phyloP scores from a whole-genome alignment of 1,140 invertebrate species.

The Eupristina koningsbergeri region DNA sequence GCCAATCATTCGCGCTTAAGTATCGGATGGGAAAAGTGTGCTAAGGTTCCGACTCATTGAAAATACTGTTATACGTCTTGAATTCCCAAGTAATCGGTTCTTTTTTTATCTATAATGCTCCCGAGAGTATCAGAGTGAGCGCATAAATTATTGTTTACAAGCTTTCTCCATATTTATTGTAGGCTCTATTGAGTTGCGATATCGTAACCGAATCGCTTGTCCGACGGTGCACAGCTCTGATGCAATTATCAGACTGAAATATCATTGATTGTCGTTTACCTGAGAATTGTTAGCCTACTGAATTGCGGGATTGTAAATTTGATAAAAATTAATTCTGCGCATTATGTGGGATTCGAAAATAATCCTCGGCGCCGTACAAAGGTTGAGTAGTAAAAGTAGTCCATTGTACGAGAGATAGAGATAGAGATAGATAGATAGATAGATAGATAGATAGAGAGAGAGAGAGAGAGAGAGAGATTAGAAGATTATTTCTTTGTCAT shows the following conservation, averaged over 20 bases:
- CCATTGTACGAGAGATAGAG: neutral
- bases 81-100: neutral
- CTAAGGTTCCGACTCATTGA: neutral
- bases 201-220: neutral
- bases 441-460: no score
- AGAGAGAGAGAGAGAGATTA: neutral
- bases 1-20: neutral
- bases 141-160: neutral
- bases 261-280: no score
- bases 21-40: slow-evolving; percentile 6
- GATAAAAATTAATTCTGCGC: neutral
- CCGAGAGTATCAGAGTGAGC: neutral
- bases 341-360: neutral
- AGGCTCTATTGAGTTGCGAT: neutral
- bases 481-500: neutral
- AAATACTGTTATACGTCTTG: slow-evolving; percentile 11
- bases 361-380: neutral
- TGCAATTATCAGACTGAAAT: neutral
- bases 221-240: neutral
- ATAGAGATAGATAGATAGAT: no score
- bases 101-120: neutral
- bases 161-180: neutral
- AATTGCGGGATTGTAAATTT: neutral
- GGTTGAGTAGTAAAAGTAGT: neutral
- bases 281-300: no score